Evolutionary conservation across 2,888 invertebrate genomes (phyloP), one percentile per base, ranked within the genome.

Genomic region (Tachina fera): DNA sequence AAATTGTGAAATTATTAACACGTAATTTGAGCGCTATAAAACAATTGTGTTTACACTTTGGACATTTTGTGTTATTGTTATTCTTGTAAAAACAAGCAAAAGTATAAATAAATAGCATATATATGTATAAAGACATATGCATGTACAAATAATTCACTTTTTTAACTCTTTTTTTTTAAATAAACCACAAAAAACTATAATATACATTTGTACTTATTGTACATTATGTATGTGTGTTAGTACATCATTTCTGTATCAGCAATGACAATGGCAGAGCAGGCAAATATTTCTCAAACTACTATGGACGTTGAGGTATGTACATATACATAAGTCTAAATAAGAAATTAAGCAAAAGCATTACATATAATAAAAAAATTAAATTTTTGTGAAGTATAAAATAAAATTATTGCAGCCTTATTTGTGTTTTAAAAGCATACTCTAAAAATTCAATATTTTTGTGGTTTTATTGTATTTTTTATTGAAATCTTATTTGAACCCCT

Each of bases 301-400:
- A 89, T 89, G 89, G 88, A 88, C 83, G 79, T 88, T 81, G 88
- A 88, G 88, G 89, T 89, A 81, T 67, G 75, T 61, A n/a, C n/a
- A n/a, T n/a, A n/a, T n/a, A n/a, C n/a, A n/a, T n/a, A 80, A 70
- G 60, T 70, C 11, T 14, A 58, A 83, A 71, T 9, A 75, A 63
- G 14, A 70, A 68, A 61, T n/a, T 60, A 41, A 9, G 31, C 10
- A 8, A 56, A 70, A 71, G 6, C 6, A 31, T 31, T 31, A 31
- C 31, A 1, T 31, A 6, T 31, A 31, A 31, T 31, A 31, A 31
- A 31, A 31, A 31, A 31, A 5, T 1, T 6, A 6, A 31, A 6
- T 6, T 31, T 31, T 31, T 31, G 31, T 31, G 31, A 5, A 31
- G 6, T 6, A 31, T 6, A 31, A 31, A 6, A 31, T 31, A 31